Evolutionary conservation across 2,113 vertebrate species (phyloP).

Genomic region (Apus apus): DNA sequence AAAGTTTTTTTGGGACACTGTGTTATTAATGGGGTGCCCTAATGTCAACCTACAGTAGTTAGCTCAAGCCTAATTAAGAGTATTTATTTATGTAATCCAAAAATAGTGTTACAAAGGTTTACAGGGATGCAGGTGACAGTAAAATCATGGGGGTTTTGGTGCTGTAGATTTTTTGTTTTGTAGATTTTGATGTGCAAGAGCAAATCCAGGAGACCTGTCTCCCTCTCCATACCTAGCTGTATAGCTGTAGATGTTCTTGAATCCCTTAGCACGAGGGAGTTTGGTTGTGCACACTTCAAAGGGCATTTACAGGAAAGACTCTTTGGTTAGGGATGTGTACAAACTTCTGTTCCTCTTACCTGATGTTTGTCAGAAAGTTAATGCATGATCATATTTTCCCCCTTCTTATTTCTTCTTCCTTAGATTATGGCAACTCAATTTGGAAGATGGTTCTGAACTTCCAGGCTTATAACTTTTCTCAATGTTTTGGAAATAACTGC

Average conservation of each 20-base stretch:
- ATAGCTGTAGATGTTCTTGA: not conserved
- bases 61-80: not conserved
- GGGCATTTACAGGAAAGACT: not conserved
- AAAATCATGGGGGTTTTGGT: not conserved
- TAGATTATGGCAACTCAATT: not conserved
- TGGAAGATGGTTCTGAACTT: not conserved
- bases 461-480: not conserved
- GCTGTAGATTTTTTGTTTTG: too few species aligned
- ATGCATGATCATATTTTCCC: fast-evolving
- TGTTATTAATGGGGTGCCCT: not conserved
- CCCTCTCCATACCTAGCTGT: not conserved
- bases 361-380: not conserved
- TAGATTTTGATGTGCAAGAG: not conserved
- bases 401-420: not conserved
- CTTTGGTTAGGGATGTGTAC: not conserved
- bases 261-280: not conserved
- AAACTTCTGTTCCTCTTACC: not conserved
- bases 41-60: not conserved
- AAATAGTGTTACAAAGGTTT: not conserved
- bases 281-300: not conserved
- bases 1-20: not conserved
- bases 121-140: not conserved
- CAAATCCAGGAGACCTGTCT: not conserved
- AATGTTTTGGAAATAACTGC: not conserved
- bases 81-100: not conserved